Evolutionary conservation across 2,888 invertebrate species (phyloP), one percentile per base, ranked within the genome.

Genomic region (Stenolophus ochropezus): DNA sequence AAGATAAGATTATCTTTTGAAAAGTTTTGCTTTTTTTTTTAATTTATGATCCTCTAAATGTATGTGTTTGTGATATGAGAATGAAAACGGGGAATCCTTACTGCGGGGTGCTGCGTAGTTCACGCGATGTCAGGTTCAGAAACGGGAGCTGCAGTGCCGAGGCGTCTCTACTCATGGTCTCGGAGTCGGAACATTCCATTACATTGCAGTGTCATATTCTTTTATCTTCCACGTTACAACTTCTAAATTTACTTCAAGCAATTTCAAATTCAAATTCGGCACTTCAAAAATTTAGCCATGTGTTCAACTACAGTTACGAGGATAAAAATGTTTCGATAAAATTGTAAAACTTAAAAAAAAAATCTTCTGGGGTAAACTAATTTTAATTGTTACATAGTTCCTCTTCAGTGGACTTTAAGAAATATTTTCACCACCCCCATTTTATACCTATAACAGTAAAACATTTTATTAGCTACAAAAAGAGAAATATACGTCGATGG

Each of bases 381-480:
- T 61, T 65, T 61, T 81, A 75, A 58, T 42, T 51, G 81, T 81
- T 81, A 81, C 81, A 81, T 81, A 81, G 81, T 81, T 81, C 65
- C 61, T 47, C 47, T 81, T 81, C 84, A 86, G 85, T 87, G 85
- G 84, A 86, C 85, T 85, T 85, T 80, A 83, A 85, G 74, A 83
- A 83, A 49, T 69, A 83, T 84, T 82, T 84, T 85, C 84, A 84
- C 84, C 84, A 85, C 87, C 88, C 87, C 88, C 88, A 88, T 88
- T 87, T 86, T 87, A 87, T 85, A 87, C 86, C 87, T 87, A 84
- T 25, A 87, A 87, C 82, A 74, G 83, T 83, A 83, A 83, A 73
- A 73, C 14, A 73, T 21, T 33, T 25, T 33, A 69, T 69, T 69
- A 69, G 61, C 23, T n/a, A 27, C 65, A 27, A 23, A 25, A 61